Evolutionary conservation across 2,888 invertebrate species (phyloP).

Genomic region (Gerris lacustris): DNA sequence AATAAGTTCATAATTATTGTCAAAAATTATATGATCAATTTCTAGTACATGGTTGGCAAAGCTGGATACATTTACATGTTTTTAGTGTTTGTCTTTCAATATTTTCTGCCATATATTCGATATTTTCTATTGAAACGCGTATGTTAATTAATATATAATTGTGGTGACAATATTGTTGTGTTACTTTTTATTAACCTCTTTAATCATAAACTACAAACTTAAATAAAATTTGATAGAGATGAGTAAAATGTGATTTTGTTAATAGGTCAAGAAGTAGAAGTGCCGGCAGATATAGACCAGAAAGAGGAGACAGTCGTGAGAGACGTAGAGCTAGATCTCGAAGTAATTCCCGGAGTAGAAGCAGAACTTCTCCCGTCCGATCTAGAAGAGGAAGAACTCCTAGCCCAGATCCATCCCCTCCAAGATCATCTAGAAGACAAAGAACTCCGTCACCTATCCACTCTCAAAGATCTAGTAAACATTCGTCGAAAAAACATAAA

Average conservation of each 20-base stretch:
- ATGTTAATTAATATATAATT: too few relatives aligned
- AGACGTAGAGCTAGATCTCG: constrained; percentile 27
- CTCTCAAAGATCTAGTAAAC: constrained; percentile 34
- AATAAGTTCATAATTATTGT: too few relatives aligned
- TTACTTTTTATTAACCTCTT: too few relatives aligned
- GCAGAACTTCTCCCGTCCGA: constrained; percentile 25
- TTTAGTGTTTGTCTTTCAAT: too few relatives aligned
- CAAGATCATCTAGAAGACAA: constrained; percentile 30
- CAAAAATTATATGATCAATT: too few relatives aligned
- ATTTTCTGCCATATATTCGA: too few relatives aligned
- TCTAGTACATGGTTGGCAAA: too few relatives aligned
- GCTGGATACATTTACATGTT: too few relatives aligned
- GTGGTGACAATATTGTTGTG: too few relatives aligned
- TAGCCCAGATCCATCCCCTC: constrained; percentile 32
- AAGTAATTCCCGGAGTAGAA: constrained; percentile 30
- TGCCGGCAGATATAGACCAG: constrained; percentile 22
- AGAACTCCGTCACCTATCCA: constrained; percentile 34
- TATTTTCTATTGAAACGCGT: too few relatives aligned
- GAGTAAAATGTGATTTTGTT: background rate
- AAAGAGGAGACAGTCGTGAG: constrained; percentile 22
- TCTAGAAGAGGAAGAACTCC: constrained; percentile 25
- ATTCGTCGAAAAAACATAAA: constrained; percentile 39
- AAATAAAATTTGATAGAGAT: too few relatives aligned
- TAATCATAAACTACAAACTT: too few relatives aligned
- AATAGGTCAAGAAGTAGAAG: constrained; percentile 29